Percentiles rank a stretch among this genome's conserved stretches.
phyloP scores from a whole-genome alignment of 2,888 invertebrate genomes.

The Rotaria macrura region DNA sequence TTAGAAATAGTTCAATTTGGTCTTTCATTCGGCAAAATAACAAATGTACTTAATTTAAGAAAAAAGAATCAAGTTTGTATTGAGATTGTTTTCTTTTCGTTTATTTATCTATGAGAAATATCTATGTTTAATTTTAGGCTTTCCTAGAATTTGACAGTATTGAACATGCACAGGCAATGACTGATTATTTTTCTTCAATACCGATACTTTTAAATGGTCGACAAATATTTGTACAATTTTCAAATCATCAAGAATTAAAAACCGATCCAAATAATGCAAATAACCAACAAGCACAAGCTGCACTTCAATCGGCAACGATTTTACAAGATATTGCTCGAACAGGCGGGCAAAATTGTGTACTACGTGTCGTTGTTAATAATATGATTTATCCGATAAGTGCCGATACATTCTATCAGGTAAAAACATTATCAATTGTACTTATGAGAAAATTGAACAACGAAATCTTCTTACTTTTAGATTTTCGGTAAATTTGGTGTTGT shows the following conservation, averaged over 20 bases:
- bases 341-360: slow-evolving; percentile 59
- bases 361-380: slow-evolving; percentile 95
- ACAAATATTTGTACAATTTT: slow-evolving; percentile 94
- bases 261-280: slow-evolving; percentile 61
- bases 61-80: slow-evolving; percentile 54
- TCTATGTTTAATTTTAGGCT: slow-evolving; percentile 55
- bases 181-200: slow-evolving; percentile 80
- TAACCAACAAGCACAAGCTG: slow-evolving; percentile 31
- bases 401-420: slow-evolving; percentile 70
- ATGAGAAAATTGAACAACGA: no score
- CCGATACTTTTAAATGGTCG: slow-evolving; percentile 84
- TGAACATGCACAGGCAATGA: slow-evolving; percentile 81
- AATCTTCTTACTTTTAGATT: slow-evolving; percentile 47
- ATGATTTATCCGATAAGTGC: slow-evolving; percentile 94
- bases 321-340: slow-evolving; percentile 25
- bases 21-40: slow-evolving; percentile 88
- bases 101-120: background rate
- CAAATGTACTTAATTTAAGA: slow-evolving; percentile 92
- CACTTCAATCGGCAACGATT: slow-evolving; percentile 26
- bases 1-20: slow-evolving; percentile 93
- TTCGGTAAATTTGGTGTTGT: slow-evolving; percentile 97
- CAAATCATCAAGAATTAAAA: slow-evolving; percentile 86
- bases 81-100: background rate
- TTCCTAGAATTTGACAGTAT: slow-evolving; percentile 97
- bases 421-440: background rate